Conservation (phyloP, 2,888 invertebrate species). For the Merodon equestris region DNA sequence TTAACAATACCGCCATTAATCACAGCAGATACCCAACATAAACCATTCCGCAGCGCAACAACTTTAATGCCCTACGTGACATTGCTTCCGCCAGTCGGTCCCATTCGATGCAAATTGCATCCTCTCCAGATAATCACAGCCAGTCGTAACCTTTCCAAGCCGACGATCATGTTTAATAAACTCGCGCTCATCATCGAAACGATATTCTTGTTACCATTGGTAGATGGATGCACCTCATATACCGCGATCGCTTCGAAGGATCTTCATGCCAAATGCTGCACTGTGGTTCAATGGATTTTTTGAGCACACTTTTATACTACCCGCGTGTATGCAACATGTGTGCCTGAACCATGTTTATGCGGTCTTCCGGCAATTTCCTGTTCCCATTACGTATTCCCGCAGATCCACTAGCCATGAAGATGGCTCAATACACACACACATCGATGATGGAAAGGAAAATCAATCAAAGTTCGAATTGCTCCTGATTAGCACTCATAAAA, state of each 20-base stretch:
- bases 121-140: constrained; percentile 49
- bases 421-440: constrained; percentile 19
- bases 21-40: neutral
- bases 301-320: constrained; percentile 28
- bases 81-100: constrained; percentile 54
- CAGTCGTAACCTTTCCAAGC: constrained; percentile 58
- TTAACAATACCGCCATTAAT: no score
- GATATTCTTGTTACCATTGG: constrained; percentile 60
- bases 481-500: constrained; percentile 58
- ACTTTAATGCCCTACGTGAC: constrained; percentile 58
- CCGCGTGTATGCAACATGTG: constrained; percentile 5
- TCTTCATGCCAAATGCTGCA: constrained; percentile 24
- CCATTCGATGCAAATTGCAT: constrained; percentile 25
- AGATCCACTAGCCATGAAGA: constrained; percentile 44
- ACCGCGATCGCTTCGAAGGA: constrained; percentile 35
- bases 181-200: constrained; percentile 56
- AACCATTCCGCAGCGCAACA: constrained; percentile 42
- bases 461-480: constrained; percentile 60
- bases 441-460: constrained; percentile 46
- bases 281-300: constrained; percentile 41
- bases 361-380: constrained; percentile 67
- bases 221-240: constrained; percentile 39
- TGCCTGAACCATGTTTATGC: constrained; percentile 30
- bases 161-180: constrained; percentile 51
- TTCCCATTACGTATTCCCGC: constrained; percentile 42